Evolutionary conservation across 1,140 invertebrate species (phyloP).

Genomic region (Tribolium castaneum): DNA sequence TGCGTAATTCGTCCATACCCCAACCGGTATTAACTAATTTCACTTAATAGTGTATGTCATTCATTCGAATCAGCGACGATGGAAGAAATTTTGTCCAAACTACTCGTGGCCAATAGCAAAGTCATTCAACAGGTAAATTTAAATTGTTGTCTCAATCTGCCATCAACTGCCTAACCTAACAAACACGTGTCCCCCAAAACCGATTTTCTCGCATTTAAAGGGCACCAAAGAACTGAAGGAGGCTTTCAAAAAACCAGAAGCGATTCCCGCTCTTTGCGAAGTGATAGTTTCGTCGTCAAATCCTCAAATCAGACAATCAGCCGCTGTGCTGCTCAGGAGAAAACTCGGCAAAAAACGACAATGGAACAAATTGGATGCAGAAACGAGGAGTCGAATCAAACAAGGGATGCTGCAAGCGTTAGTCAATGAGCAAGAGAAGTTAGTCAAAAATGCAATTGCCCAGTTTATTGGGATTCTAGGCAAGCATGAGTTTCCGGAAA

Average conservation of each 20-base stretch:
- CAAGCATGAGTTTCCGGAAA: constrained; percentile 77
- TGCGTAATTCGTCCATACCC: constrained; percentile 1
- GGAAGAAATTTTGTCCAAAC: constrained; percentile 68
- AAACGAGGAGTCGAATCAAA: constrained; percentile 70
- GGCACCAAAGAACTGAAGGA: constrained; percentile 73
- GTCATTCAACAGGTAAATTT: constrained; percentile 68
- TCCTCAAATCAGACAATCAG: constrained; percentile 75
- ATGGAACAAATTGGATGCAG: constrained; percentile 70
- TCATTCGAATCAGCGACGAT: constrained; percentile 55
- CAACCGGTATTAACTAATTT: constrained; percentile 10
- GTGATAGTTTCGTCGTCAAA: constrained; percentile 68
- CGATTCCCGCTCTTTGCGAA: constrained; percentile 69
- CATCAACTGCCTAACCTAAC: constrained; percentile 53
- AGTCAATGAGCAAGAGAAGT: constrained; percentile 71
- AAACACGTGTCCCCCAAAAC: constrained; percentile 56
- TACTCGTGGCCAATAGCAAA: constrained; percentile 67
- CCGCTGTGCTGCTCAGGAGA: constrained; percentile 73
- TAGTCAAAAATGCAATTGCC: constrained; percentile 73
- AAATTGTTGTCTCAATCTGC: constrained; percentile 36
- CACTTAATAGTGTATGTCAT: neutral
- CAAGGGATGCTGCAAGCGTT: constrained; percentile 69
- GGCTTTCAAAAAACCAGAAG: constrained; percentile 73
- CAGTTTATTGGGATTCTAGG: constrained; percentile 76
- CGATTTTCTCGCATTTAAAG: constrained; percentile 60
- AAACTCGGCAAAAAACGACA: constrained; percentile 70